Evolutionary conservation across 2,113 vertebrate genomes (phyloP).

Genomic region (Oncorhynchus clarkii): DNA sequence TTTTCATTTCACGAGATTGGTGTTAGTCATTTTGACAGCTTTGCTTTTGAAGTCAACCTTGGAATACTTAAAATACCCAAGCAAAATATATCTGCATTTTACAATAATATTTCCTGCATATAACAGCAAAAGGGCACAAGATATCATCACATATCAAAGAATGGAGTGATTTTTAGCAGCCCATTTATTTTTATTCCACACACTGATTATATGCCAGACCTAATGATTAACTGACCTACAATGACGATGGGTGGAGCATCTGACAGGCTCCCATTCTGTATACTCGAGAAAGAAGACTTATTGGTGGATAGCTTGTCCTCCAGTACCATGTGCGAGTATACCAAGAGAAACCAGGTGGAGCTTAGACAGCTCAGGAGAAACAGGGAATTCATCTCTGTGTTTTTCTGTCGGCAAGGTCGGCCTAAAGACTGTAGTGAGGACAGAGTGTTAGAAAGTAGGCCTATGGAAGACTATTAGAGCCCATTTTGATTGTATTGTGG

Average conservation of each 20-base stretch:
- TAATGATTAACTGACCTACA: conserved; percentile 56
- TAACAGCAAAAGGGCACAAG: no score
- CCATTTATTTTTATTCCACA: no score
- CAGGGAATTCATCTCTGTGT: conserved; percentile 51
- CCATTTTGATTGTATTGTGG: no score
- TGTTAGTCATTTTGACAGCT: no score
- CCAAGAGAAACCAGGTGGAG: conserved; percentile 37
- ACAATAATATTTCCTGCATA: no score
- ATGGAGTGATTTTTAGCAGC: no score
- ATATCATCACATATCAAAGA: no score
- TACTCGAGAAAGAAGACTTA: conserved; percentile 17
- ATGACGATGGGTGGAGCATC: conserved; percentile 58
- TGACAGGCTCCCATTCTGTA: conserved; percentile 25
- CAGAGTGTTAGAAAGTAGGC: background rate
- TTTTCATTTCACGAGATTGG: no score
- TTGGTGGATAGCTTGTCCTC: conserved; percentile 57
- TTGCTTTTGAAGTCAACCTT: no score
- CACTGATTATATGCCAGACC: background rate
- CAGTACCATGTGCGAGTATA: conserved; percentile 62
- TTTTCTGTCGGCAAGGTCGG: background rate
- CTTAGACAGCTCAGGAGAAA: conserved; percentile 59
- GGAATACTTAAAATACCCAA: no score
- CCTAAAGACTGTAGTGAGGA: background rate
- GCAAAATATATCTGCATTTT: no score
- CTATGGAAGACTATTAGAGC: background rate